phyloP scores from a whole-genome alignment of 2,113 vertebrate species.

The Corydoras sp. region DNA sequence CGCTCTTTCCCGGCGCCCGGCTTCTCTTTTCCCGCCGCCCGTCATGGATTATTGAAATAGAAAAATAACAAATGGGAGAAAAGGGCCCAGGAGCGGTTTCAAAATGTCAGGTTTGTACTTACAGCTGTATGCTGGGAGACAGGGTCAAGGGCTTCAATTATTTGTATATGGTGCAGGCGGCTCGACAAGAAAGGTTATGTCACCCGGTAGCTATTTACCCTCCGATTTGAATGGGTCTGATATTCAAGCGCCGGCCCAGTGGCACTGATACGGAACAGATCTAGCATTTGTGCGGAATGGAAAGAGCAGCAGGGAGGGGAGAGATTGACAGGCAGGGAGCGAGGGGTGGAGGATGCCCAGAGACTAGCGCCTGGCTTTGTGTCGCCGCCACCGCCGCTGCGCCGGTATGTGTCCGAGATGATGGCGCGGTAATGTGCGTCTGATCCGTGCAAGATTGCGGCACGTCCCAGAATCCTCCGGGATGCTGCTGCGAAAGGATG shows the following conservation, averaged over 20 bases:
- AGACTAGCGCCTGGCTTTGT: slow-evolving; percentile 53
- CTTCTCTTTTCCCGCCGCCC: slow-evolving; percentile 78
- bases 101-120: slow-evolving; percentile 99
- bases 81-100: slow-evolving; percentile 86
- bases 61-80: slow-evolving; percentile 90
- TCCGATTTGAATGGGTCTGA: slow-evolving; percentile 82
- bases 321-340: slow-evolving; percentile 38
- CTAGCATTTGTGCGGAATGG: slow-evolving; percentile 61
- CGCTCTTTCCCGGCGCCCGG: slow-evolving; percentile 82
- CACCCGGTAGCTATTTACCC: slow-evolving; percentile 92
- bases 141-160: slow-evolving; percentile 99
- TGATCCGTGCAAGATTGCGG: slow-evolving; percentile 50
- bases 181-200: slow-evolving; percentile 96
- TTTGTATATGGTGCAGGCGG: slow-evolving; percentile 90
- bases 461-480: slow-evolving; percentile 44
- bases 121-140: slow-evolving; percentile 88
- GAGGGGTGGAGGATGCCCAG: slow-evolving; percentile 23
- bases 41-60: slow-evolving; percentile 99
- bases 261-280: slow-evolving; percentile 78
- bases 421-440: slow-evolving; percentile 66
- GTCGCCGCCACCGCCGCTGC: slow-evolving; percentile 74
- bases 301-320: slow-evolving; percentile 32
- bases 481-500: slow-evolving; percentile 33
- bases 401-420: slow-evolving; percentile 70
- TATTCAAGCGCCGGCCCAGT: slow-evolving; percentile 70